Evolutionary conservation across 2,797 vertebrate genomes (phyloP).

Genomic region (Monodelphis domestica): DNA sequence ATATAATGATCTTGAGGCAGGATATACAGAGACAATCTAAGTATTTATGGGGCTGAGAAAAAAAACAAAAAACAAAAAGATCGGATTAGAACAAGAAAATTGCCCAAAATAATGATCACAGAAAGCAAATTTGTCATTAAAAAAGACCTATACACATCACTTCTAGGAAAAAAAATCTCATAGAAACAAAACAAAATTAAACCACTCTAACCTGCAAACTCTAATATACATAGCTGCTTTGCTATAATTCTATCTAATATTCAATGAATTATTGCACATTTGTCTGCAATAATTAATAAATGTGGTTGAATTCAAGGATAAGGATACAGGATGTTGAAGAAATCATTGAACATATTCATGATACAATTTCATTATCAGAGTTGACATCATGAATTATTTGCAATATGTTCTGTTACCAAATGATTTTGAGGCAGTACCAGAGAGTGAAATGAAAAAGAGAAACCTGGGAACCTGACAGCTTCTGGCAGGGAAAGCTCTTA

Average conservation of each 20-base stretch:
- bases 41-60: background rate
- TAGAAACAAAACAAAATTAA: background rate
- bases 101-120: background rate
- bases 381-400: background rate
- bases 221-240: background rate
- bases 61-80: background rate
- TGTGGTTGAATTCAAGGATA: background rate
- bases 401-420: background rate
- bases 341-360: background rate
- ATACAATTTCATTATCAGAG: background rate
- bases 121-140: background rate
- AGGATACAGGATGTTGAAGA: background rate
- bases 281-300: background rate
- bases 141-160: background rate
- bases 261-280: background rate
- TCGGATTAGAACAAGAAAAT: background rate
- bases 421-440: too few species aligned
- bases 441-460: too few species aligned
- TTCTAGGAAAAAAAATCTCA: background rate
- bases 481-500: too few species aligned
- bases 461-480: too few species aligned
- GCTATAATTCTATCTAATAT: background rate
- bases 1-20: background rate
- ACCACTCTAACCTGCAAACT: background rate
- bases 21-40: background rate